phyloP scores from a whole-genome alignment of 2,888 invertebrate genomes.

The Enoplolaimus lenunculus region DNA sequence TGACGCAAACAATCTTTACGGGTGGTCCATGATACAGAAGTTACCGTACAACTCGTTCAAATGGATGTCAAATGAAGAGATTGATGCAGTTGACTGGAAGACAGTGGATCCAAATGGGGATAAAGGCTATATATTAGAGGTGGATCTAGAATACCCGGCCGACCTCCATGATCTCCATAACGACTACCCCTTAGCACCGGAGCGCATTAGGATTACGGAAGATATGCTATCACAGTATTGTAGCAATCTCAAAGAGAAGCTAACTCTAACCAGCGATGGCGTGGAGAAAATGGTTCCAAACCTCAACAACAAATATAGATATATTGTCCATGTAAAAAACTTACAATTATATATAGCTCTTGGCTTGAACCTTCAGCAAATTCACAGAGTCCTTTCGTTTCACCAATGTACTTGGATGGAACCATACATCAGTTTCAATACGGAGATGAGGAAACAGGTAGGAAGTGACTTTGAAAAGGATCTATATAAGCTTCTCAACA shows the following conservation, averaged over 20 bases:
- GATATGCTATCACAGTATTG: neutral
- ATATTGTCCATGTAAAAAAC: neutral
- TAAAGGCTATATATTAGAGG: neutral
- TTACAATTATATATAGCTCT: neutral
- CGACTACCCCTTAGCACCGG: neutral
- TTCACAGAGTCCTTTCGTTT: neutral
- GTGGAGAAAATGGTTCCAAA: neutral
- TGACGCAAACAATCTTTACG: no score
- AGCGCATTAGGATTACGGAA: neutral
- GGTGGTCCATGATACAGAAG: neutral
- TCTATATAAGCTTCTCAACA: no score
- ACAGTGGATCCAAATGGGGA: no score
- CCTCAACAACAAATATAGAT: neutral
- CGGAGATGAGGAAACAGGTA: neutral
- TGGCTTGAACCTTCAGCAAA: neutral
- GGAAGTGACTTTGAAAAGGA: no score
- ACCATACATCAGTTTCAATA: neutral
- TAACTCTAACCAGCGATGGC: neutral
- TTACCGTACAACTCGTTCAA: neutral
- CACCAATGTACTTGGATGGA: neutral
- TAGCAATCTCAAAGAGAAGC: neutral
- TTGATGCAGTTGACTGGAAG: constrained; percentile 8
- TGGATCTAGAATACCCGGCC: neutral
- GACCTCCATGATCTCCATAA: neutral
- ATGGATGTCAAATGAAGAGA: neutral